A percentile compares a stretch with the other conserved stretches of the same genome.
Evolutionary conservation across 2,888 invertebrate genomes (phyloP).

Genomic region (Lasioglossum lativentre): DNA sequence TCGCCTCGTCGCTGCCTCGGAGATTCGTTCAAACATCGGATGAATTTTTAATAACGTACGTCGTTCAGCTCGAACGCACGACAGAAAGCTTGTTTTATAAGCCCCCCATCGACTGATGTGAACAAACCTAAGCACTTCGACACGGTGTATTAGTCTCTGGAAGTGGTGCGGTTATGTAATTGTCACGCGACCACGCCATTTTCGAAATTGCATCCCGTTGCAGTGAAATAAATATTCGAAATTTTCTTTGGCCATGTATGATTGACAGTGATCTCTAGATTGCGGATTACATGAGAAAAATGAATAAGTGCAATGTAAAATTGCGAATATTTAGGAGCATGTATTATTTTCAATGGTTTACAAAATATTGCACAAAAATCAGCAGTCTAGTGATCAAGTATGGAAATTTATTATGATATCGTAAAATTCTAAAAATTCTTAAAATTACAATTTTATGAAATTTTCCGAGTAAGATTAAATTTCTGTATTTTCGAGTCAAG

Average conservation of each 20-base stretch:
- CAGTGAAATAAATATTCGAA: not conserved
- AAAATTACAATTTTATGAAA: not conserved
- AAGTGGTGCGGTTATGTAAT: slow-evolving; percentile 30
- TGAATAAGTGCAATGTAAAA: not conserved
- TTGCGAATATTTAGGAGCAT: not conserved
- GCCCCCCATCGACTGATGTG: not conserved
- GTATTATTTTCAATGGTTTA: not conserved
- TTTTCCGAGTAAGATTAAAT: too few relatives aligned
- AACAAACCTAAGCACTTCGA: not conserved
- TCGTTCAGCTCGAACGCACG: not conserved
- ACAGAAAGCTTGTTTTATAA: not conserved
- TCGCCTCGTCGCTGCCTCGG: not conserved
- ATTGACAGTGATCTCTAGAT: too few relatives aligned
- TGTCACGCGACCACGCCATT: slow-evolving; percentile 11
- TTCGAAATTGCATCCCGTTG: not conserved
- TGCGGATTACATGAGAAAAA: too few relatives aligned
- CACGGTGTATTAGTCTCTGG: not conserved
- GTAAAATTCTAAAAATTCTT: not conserved
- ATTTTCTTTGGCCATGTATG: not conserved
- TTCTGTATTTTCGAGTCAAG: not conserved
- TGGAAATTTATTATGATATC: not conserved
- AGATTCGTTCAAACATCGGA: not conserved
- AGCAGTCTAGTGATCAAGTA: not conserved
- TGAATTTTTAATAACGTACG: not conserved
- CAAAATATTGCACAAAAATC: not conserved